Evolutionary conservation across 2,113 vertebrate genomes (phyloP), one percentile per base, ranked within the genome.

Genomic region (Solea solea): DNA sequence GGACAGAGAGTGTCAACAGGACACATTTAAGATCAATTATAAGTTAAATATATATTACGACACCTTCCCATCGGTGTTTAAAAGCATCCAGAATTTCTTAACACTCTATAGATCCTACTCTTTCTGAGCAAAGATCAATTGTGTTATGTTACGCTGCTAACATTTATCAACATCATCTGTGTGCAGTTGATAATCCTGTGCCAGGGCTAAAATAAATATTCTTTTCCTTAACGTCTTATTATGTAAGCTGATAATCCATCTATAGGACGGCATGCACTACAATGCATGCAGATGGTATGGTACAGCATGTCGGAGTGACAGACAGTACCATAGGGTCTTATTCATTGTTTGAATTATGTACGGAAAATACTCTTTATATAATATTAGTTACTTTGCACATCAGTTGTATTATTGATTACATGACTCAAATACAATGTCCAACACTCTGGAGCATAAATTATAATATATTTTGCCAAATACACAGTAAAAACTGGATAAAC

Each of bases 181-280:
- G 46, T 55, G 63, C 70, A 9, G 25, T 16, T 64, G 61, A 73
- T 90, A 87, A 88, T 90, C 87, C 86, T 66, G 72, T 65, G 54
- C 82, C 64, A n/a, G 11, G 49, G 66, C 80, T 62, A 74, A 85
- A 82, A 86, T 66, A 76, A 85, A 90, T 85, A 87, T 77, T 75
- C 83, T 72, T 71, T 69, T 87, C 70, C 86, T 84, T 62, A 25
- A 55, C n/a, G 53, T 79, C 39, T 85, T 59, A 80, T 90, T 90
- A 89, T 63, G 76, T 66, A 91, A 88, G 77, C 48, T 69, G 73
- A 82, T 89, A 91, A 91, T 89, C 88, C 88, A 73, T 78, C 68
- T 83, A 73, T 69, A 68, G 67, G 64, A 69, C 65, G 68, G 74
- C 72, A 60, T 50, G 64, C 14, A 0, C 45, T 2, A 16, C 7